Percentiles rank a stretch among this genome's conserved stretches.
phyloP scores from a whole-genome alignment of 1,140 invertebrate genomes.

The Zaprionus vittiger region DNA sequence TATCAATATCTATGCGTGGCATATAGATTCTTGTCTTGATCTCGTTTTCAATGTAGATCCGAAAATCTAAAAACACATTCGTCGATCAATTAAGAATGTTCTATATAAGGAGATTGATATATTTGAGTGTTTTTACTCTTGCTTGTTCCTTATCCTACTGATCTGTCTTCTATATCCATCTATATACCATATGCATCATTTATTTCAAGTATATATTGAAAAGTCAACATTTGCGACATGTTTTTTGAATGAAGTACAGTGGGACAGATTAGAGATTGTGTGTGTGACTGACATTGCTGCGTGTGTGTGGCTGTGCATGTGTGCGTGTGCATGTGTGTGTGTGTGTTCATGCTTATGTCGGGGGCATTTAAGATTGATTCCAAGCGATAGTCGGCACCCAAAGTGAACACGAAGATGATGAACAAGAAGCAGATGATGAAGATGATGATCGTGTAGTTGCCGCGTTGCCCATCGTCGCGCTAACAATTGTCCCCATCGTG shows the following conservation, averaged over 20 bases:
- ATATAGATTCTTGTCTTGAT: no score
- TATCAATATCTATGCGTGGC: no score
- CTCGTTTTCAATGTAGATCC: no score
- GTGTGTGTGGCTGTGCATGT: not conserved
- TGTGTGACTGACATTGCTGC: not conserved
- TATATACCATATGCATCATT: not conserved
- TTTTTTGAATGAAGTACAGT: conserved; percentile 1
- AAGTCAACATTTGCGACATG: not conserved
- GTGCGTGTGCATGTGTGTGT: conserved; percentile 12
- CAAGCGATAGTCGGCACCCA: conserved; percentile 62
- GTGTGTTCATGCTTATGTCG: conserved; percentile 33
- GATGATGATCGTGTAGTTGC: not conserved
- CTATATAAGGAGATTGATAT: no score
- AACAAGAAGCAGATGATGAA: not conserved
- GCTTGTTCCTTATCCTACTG: not conserved
- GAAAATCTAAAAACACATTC: no score
- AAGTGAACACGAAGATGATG: conserved; percentile 18
- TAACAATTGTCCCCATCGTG: conserved; percentile 66
- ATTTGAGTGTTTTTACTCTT: not conserved
- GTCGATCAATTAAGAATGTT: no score
- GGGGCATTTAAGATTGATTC: conserved; percentile 69
- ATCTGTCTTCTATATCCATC: not conserved
- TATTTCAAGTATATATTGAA: not conserved
- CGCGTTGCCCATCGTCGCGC: conserved; percentile 24
- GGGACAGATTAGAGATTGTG: not conserved